A percentile compares a stretch with the other conserved stretches of the same genome.
These are phyloP conservation scores for Hydropotes inermis DNA, from an alignment of 2,113 vertebrate species.

Conservation along the genomic window DNA sequence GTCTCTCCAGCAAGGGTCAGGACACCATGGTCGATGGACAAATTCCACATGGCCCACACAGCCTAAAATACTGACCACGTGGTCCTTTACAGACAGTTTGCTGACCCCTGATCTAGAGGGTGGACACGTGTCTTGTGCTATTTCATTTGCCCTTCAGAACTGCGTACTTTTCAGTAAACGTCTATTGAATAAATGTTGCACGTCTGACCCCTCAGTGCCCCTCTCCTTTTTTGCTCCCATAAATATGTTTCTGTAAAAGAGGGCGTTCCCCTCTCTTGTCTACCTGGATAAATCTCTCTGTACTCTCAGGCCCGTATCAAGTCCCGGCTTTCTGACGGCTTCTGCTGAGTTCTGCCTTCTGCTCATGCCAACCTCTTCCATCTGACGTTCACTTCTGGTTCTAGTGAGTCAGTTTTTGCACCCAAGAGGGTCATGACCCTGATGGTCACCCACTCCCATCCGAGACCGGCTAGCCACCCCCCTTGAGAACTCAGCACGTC, in stretches of 20 bases:
- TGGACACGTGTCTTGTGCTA: background rate
- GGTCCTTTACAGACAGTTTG: background rate
- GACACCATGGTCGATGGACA: background rate
- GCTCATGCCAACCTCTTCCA: fast-evolving
- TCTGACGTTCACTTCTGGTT: background rate
- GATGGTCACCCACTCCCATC: background rate
- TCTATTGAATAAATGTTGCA: background rate
- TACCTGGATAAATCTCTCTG: background rate
- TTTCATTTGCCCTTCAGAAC: background rate
- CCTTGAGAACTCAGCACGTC: background rate
- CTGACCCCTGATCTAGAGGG: background rate
- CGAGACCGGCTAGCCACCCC: no score
- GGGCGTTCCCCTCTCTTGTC: background rate
- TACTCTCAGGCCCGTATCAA: background rate
- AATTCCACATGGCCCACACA: background rate
- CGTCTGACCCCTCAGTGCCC: background rate
- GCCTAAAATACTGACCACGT: background rate
- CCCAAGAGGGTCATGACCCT: background rate
- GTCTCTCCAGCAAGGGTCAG: background rate
- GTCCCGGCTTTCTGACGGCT: background rate
- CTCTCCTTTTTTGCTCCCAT: background rate
- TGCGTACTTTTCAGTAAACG: background rate
- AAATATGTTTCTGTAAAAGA: background rate
- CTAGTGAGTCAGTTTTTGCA: background rate
- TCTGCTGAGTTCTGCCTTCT: background rate